Base-by-base conservation (phyloP, 2,797 vertebrate species). In the Diplodus puntazzo region DNA sequence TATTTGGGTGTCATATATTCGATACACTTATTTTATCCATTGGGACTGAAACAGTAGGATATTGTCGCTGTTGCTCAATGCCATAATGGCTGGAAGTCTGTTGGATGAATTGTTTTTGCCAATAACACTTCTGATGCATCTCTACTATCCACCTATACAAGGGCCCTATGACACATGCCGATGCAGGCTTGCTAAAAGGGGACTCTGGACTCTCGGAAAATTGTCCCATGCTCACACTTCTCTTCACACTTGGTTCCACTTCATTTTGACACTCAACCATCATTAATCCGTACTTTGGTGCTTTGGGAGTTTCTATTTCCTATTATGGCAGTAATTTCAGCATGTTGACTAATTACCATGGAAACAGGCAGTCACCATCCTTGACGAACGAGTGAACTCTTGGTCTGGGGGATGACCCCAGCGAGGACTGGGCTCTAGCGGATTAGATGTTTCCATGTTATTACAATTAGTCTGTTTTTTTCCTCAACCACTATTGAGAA, bases 191-290 rank as follows among this genome's bases (percentile, higher is more conserved):
- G 46, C 16, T 23, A 66, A 67, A 77, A 46, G 17, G 10, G 30
- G 30, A 34, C 30, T 53, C 11, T 43, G 27, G 60, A 67, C 62
- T 69, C 21, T 59, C 68, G 64, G 74, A 76, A 21, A n/a, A 50
- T 64, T 48, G 57, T 42, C 58, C 57, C 67, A 46, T 71, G 59
- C 23, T 68, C 67, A 75, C 14, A 2, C 54, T 62, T 77, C 74
- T 77, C 85, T 88, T 90, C 84, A 85, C 90, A 86, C 85, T 90
- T 85, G 86, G 89, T 92, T 93, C 84, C 88, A 83, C 88, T 87
- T 85, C 75, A 63, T 73, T 77, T 73, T 43, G 73, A 73, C 80
- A 46, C 20, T 63, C 55, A 45, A 69, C 70, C 86, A 79, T 69
- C 75, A 79, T 82, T 62, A 77, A 78, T 77, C 71, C 77, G 73